A percentile compares a stretch with the other conserved stretches of the same genome.
Evolutionary conservation across 2,888 invertebrate species (phyloP).

Genomic region (Torymus texanus): DNA sequence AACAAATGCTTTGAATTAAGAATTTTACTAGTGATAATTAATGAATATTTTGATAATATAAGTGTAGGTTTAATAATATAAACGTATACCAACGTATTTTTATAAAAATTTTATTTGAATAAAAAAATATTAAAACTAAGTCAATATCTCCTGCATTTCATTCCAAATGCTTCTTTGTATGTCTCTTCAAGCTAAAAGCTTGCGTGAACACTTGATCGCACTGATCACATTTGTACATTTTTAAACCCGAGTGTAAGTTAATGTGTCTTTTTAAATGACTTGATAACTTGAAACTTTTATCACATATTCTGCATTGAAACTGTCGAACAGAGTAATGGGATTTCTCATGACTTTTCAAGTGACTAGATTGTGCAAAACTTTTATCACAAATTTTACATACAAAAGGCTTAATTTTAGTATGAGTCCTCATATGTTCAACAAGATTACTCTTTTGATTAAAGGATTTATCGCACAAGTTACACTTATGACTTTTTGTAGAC

Average conservation of each 20-base stretch:
- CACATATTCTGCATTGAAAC: conserved; percentile 71
- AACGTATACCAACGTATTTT: not conserved
- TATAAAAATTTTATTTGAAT: not conserved
- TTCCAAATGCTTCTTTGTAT: conserved; percentile 75
- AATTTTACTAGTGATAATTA: not conserved
- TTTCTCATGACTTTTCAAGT: conserved; percentile 70
- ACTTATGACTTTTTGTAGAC: conserved; percentile 67
- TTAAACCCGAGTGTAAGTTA: conserved; percentile 68
- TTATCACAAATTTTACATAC: conserved; percentile 70
- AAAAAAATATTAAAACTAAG: conserved; percentile 1
- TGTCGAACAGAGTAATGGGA: conserved; percentile 67
- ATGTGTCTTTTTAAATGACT: conserved; percentile 72
- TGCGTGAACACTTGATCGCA: conserved; percentile 77
- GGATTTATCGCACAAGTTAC: conserved; percentile 70
- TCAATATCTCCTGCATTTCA: conserved; percentile 25
- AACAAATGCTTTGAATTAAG: no score
- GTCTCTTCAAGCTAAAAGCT: conserved; percentile 76
- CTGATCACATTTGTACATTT: conserved; percentile 72
- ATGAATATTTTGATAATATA: not conserved
- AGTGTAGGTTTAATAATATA: no score
- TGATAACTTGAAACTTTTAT: conserved; percentile 70
- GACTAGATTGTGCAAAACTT: conserved; percentile 71
- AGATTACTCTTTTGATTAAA: conserved; percentile 71
- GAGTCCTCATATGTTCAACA: conserved; percentile 71
- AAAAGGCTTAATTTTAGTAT: conserved; percentile 71